Evolutionary conservation across 2,888 invertebrate species (phyloP), one percentile per base, ranked within the genome.

Genomic region (Caenorhabditis sp.): DNA sequence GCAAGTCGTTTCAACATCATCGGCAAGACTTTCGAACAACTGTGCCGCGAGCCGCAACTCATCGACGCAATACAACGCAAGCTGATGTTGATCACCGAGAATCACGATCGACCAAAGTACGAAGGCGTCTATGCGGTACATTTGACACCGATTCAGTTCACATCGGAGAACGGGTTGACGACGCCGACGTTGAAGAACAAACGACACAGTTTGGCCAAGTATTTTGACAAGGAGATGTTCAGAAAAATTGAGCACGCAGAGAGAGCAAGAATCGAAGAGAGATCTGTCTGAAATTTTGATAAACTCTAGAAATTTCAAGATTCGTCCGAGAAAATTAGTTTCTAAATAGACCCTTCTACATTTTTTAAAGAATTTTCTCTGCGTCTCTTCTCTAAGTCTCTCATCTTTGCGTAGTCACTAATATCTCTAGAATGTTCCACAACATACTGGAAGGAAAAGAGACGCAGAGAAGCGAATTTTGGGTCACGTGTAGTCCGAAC

Each of bases 401-500:
- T n/a, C n/a, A n/a, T n/a, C n/a, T n/a, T n/a, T n/a, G n/a, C n/a
- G n/a, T n/a, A n/a, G n/a, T n/a, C n/a, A n/a, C n/a, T n/a, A n/a
- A n/a, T n/a, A n/a, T n/a, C n/a, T n/a, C n/a, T n/a, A n/a, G n/a
- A n/a, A n/a, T n/a, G n/a, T n/a, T n/a, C n/a, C n/a, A n/a, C n/a
- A n/a, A n/a, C n/a, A n/a, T n/a, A n/a, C n/a, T n/a, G n/a, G n/a
- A n/a, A n/a, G n/a, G n/a, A n/a, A n/a, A n/a, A n/a, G n/a, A n/a
- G n/a, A n/a, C n/a, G n/a, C n/a, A n/a, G n/a, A n/a, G n/a, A n/a
- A n/a, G n/a, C n/a, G n/a, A n/a, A 4, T 74, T 78, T 23, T 78
- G 76, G 78, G 62, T 72, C 1, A 78, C 78, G 1, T 78, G 78
- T 24, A 51, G 63, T 2, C 76, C 78, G 1, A 61, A 74, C 8